A percentile compares a stretch with the other conserved stretches of the same genome.
Evolutionary conservation across 2,888 invertebrate genomes (phyloP).

Genomic region (Apamea sordens): DNA sequence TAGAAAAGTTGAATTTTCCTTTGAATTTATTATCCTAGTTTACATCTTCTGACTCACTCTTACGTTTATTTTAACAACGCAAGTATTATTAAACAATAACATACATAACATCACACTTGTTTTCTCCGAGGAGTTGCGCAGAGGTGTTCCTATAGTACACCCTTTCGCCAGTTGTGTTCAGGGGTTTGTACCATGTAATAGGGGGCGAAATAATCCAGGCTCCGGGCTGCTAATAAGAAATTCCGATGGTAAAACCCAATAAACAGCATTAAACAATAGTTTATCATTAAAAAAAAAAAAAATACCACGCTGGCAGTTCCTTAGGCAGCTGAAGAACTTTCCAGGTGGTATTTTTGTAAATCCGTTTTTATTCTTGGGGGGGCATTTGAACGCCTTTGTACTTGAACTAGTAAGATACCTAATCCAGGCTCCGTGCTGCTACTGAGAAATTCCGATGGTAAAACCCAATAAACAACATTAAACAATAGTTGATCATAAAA

Average conservation of each 20-base stretch:
- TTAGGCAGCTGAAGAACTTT: no score
- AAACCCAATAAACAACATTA: no score
- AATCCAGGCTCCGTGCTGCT: background rate
- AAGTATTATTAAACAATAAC: background rate
- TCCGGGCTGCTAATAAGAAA: background rate
- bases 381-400: background rate
- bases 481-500: no score
- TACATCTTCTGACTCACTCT: background rate
- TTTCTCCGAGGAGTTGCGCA: background rate
- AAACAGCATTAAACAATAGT: no score
- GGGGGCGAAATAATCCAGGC: no score
- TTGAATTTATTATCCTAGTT: background rate
- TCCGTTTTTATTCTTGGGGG: background rate
- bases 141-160: background rate
- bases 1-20: background rate
- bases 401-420: conserved; percentile 28
- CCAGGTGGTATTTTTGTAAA: conserved; percentile 1
- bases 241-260: no score
- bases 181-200: no score
- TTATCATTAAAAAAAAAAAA: no score
- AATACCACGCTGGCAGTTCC: no score
- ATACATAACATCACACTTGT: background rate
- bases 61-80: background rate
- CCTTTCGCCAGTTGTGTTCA: background rate
- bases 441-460: no score